Percentiles rank a stretch among this genome's conserved stretches.
Evolutionary conservation across 2,113 vertebrate genomes (phyloP).

Genomic region (Holacanthus passer): DNA sequence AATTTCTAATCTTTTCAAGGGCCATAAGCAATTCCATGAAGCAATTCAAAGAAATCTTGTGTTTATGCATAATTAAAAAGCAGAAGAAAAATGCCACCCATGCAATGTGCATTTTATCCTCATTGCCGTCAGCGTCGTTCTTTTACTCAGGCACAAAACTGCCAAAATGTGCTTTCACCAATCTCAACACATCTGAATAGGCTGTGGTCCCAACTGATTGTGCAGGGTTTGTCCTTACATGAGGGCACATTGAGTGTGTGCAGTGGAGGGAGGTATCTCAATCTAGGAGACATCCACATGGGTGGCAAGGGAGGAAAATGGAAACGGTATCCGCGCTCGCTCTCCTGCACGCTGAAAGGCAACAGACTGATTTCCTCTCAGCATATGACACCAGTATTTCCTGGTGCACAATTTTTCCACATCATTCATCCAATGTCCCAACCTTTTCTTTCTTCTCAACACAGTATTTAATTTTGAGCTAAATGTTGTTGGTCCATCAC

Average conservation of each 20-base stretch:
- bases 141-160: conserved; percentile 54
- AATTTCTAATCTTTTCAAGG: conserved; percentile 43
- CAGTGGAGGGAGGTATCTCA: conserved; percentile 78
- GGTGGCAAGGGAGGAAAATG: conserved; percentile 73
- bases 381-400: not conserved
- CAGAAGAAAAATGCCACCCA: conserved; percentile 47
- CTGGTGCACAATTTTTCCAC: not conserved
- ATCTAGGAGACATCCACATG: conserved; percentile 75
- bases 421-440: not conserved
- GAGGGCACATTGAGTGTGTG: conserved; percentile 80
- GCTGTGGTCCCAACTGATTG: conserved; percentile 74
- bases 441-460: not conserved
- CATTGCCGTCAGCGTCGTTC: conserved; percentile 34
- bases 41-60: not conserved
- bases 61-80: conserved; percentile 55
- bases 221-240: conserved; percentile 72
- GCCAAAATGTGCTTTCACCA: conserved; percentile 67
- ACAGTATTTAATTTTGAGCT: not conserved
- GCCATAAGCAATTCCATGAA: conserved; percentile 24
- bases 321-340: conserved; percentile 49
- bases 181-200: conserved; percentile 67
- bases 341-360: conserved; percentile 30
- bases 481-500: not conserved
- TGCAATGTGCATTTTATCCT: conserved; percentile 51
- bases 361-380: conserved; percentile 16